A percentile compares a stretch with the other conserved stretches of the same genome.
These are phyloP conservation scores for Junonia oenone DNA, from an alignment of 2,888 invertebrate species.

Conservation along the genomic window DNA sequence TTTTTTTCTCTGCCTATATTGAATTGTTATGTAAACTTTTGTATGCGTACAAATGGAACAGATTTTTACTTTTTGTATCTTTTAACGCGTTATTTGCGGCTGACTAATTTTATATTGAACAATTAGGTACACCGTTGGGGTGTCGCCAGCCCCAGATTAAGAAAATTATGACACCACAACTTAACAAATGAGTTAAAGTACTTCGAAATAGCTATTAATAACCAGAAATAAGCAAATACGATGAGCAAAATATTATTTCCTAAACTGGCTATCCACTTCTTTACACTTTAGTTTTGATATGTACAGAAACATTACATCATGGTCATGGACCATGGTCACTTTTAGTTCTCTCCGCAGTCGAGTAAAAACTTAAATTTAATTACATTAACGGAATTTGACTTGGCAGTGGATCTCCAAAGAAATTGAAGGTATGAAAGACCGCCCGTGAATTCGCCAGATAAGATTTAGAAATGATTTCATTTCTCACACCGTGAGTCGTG, in stretches of 20 bases:
- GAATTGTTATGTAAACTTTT: background rate
- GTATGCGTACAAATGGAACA: background rate
- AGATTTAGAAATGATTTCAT: background rate
- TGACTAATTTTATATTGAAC: too few relatives aligned
- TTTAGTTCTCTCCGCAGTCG: conserved; percentile 6
- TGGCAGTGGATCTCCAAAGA: background rate
- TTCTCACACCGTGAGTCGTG: background rate
- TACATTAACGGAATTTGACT: conserved; percentile 12
- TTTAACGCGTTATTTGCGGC: too few relatives aligned
- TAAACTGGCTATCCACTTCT: too few relatives aligned
- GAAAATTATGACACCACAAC: too few relatives aligned
- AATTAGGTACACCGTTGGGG: too few relatives aligned
- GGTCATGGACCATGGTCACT: background rate
- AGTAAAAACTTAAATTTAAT: conserved; percentile 1
- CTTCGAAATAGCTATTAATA: too few relatives aligned
- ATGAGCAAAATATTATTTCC: too few relatives aligned
- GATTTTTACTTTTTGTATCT: too few relatives aligned
- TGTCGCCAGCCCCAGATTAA: too few relatives aligned
- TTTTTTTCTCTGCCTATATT: background rate
- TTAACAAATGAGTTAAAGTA: too few relatives aligned
- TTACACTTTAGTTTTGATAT: too few relatives aligned
- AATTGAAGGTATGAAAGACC: background rate
- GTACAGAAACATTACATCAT: background rate
- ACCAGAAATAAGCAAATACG: too few relatives aligned
- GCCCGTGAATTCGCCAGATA: conserved; percentile 1